These are phyloP conservation scores for Serranus cabrilla DNA, from an alignment of 2,797 vertebrate genomes.

Conservation along the genomic window DNA sequence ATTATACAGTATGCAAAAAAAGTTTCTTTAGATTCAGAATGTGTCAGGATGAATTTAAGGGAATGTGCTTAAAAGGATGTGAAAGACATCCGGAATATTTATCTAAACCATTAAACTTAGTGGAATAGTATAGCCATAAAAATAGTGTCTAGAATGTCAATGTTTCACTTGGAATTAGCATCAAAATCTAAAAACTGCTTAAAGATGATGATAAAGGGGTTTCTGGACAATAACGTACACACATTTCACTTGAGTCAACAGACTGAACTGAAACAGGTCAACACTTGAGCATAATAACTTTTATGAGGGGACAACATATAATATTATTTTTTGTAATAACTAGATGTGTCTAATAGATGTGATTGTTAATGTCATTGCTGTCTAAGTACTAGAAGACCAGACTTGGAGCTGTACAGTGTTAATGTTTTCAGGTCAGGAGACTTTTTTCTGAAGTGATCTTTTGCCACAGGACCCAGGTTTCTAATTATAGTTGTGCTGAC, in stretches of 20 bases:
- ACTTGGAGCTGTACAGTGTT: neutral
- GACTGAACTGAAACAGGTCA: too few species aligned
- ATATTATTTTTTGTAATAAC: too few species aligned
- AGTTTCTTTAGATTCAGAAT: constrained; percentile 13
- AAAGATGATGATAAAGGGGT: too few species aligned
- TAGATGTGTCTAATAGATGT: neutral
- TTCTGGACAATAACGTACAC: too few species aligned
- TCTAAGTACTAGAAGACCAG: neutral
- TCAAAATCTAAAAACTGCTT: neutral
- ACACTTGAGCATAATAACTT: too few species aligned
- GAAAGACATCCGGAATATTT: neutral
- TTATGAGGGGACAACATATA: too few species aligned
- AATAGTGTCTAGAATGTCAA: neutral
- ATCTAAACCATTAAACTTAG: neutral
- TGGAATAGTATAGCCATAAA: neutral
- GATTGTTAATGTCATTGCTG: neutral
- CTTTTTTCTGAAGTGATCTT: constrained; percentile 38
- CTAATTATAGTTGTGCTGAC: constrained; percentile 62
- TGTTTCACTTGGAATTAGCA: neutral
- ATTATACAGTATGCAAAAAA: constrained; percentile 2
- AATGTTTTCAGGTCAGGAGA: constrained; percentile 26
- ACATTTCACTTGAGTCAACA: too few species aligned
- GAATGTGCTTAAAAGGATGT: constrained; percentile 3
- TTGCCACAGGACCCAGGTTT: constrained; percentile 30
- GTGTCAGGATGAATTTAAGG: neutral